These are phyloP conservation scores for Sander lucioperca DNA, from an alignment of 2,113 vertebrate genomes.

Conservation along the genomic window DNA sequence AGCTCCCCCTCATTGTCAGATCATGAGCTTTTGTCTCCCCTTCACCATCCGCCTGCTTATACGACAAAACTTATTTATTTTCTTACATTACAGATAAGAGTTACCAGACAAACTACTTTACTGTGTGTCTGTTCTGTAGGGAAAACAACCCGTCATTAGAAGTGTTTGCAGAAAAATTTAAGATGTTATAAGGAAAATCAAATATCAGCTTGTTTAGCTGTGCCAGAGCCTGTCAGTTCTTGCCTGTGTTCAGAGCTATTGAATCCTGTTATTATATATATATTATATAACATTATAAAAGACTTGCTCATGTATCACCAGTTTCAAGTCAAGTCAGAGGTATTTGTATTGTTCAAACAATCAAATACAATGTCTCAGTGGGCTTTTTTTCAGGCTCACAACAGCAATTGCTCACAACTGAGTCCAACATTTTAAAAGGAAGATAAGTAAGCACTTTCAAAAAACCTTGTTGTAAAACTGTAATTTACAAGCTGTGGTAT, in stretches of 20 bases:
- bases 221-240: slow-evolving; percentile 27
- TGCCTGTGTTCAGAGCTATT: slow-evolving; percentile 15
- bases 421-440: neutral
- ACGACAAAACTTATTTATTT: neutral
- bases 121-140: neutral
- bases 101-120: neutral
- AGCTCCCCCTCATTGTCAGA: neutral
- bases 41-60: neutral
- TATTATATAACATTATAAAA: neutral
- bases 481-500: neutral
- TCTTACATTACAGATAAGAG: neutral
- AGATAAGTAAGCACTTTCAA: neutral
- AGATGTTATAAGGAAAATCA: neutral
- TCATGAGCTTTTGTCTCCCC: neutral
- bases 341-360: slow-evolving; percentile 13
- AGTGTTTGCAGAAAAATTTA: neutral
- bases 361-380: neutral
- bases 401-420: fast-evolving
- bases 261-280: slow-evolving; percentile 21
- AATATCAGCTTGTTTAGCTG: neutral
- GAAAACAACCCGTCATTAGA: neutral
- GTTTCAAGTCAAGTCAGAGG: slow-evolving; percentile 1
- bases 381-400: neutral
- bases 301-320: neutral
- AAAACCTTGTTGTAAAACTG: neutral